Base-by-base conservation (phyloP, 2,113 vertebrate species). In the Oreochromis tanganicae region DNA sequence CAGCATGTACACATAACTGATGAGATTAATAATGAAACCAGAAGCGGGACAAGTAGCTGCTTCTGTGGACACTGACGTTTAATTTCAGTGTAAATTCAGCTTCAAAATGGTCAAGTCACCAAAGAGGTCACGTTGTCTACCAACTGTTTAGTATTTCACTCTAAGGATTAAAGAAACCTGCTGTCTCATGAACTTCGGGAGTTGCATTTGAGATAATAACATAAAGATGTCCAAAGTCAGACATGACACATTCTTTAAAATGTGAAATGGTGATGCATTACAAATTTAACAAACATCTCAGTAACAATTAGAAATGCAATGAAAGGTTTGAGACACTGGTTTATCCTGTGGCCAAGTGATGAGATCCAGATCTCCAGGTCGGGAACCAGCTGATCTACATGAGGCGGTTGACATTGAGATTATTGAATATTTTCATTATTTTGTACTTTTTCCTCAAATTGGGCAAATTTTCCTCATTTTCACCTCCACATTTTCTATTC, bases 241-340 rank as follows among this genome's bases (percentile, higher is more conserved):
- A 29, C 13, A 27, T 75, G 21, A 29, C 24, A 19, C 21, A 75
- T 75, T 46, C 68, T 48, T 7, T 75, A 48, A 29, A 75, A 48
- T 48, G 21, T 11, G 71, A 48, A 29, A 29, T 48, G 71, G 10
- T 75, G 24, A 75, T 29, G 14, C 2, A 27, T 27, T 27, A 27
- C 14, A 73, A 46, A 10, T 46, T 27, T 0, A 27, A 29, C 71
- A 48, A 48, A 75, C 43, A 48, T 48, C 43, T 48, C 43, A 75
- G 71, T 11, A 75, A 75, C 43, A 75, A 29, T 0, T 48, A 75
- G 14, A 75, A 75, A 48, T 48, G 0, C 0, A 2, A 29, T 0
- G 43, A 75, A 75, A 75, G 9, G 43, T 16, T 75, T 75, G 24
- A 48, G 71, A 17, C 21, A 48, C 41, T 10, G 68, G 71, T 48